Evolutionary conservation across 2,797 vertebrate species (phyloP), one percentile per base, ranked within the genome.

Genomic region (Alauda arvensis): DNA sequence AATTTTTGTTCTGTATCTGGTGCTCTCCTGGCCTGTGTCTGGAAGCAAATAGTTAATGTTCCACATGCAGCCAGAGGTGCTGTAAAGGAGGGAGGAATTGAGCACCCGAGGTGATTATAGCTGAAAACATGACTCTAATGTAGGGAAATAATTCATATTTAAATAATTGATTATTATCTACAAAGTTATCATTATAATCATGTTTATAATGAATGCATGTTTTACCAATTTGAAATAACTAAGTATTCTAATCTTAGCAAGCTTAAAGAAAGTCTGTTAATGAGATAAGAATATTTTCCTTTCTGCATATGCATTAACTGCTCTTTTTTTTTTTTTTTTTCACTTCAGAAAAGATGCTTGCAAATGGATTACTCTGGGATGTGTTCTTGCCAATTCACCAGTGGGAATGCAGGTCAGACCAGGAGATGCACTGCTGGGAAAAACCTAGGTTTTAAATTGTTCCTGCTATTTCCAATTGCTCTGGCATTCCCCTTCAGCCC

Each of bases 81-180:
- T 68, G 55, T 53, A 88, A 92, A 90, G 78, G 85, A 90, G 90
- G 77, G 80, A 93, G 89, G 72, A 92, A 90, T 11, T 68, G 87
- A 89, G 83, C 88, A 91, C 77, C 67, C 57, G 12, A 94, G 80
- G 83, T 95, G 94, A 95, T 95, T 95, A 95, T 90, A 92, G 93
- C 80, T 95, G 94, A 95, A 95, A 95, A 95, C 93, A 95, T 79
- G 88, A 92, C 80, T 94, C 88, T 95, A 95, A 95, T 93, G 87
- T 95, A 94, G 88, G 93, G 80, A 95, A 95, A 95, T 95, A 95
- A 95, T 95, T 95, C 83, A 93, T 95, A 94, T 94, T 95, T 95
- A 93, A 95, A 95, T 95, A 95, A 95, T 95, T 94, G 91, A 95
- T 95, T 95, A 94, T 95, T 95, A 95, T 95, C 95, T 95, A 95